A percentile compares a stretch with the other conserved stretches of the same genome.
phyloP scores from a whole-genome alignment of 2,888 invertebrate genomes.

The Atrina japonica region DNA sequence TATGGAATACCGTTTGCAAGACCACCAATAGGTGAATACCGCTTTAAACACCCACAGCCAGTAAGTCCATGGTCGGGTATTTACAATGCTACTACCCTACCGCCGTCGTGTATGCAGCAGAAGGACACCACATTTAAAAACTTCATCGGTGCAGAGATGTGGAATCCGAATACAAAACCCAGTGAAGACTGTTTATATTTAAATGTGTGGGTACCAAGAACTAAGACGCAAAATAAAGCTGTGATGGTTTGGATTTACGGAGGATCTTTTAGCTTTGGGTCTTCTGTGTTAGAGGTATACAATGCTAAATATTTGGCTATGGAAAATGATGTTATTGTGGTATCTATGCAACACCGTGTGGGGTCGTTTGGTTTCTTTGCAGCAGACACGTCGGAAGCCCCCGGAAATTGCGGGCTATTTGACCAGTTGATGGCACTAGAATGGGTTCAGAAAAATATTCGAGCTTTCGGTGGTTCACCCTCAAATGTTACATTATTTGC shows the following conservation, averaged over 20 bases:
- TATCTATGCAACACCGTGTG: conserved; percentile 96
- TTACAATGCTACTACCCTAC: conserved; percentile 91
- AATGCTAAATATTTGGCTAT: conserved; percentile 94
- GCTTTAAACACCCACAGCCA: conserved; percentile 76
- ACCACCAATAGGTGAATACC: conserved; percentile 84
- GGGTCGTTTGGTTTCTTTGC: conserved; percentile 89
- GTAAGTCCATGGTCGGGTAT: conserved; percentile 81
- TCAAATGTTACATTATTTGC: conserved; percentile 96
- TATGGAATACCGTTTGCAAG: conserved; percentile 80
- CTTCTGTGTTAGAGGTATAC: conserved; percentile 94
- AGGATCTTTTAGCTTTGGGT: conserved; percentile 89
- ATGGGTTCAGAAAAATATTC: conserved; percentile 80
- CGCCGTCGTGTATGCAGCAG: conserved; percentile 95
- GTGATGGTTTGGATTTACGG: conserved; percentile 94
- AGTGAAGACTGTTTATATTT: conserved; percentile 97
- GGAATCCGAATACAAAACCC: conserved; percentile 96
- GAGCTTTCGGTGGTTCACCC: conserved; percentile 86
- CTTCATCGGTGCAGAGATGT: conserved; percentile 93
- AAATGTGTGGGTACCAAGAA: conserved; percentile 91
- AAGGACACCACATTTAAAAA: conserved; percentile 94
- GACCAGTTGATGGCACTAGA: conserved; percentile 95
- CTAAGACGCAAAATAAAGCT: conserved; percentile 84
- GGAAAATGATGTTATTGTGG: conserved; percentile 93
- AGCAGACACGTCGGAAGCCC: conserved; percentile 84
- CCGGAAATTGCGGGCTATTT: conserved; percentile 96